These are phyloP conservation scores for Manis crassicaudata DNA, from an alignment of 2,797 vertebrate species.

Conservation along the genomic window DNA sequence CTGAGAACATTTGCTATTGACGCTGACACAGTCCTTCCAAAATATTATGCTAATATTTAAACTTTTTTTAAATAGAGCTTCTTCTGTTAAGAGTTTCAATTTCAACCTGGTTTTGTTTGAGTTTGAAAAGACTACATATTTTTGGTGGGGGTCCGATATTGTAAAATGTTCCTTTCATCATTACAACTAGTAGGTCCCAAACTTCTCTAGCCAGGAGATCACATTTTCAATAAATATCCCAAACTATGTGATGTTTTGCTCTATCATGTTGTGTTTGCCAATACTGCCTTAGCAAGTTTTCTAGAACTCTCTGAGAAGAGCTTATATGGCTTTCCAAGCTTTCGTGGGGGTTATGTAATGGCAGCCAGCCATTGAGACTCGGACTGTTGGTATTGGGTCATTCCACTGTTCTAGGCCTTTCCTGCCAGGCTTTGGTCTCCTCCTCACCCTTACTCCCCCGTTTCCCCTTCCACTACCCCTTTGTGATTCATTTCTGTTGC, in stretches of 20 bases:
- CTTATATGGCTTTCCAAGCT: background rate
- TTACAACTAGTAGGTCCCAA: background rate
- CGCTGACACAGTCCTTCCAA: background rate
- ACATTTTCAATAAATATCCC: background rate
- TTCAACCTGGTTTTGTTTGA: background rate
- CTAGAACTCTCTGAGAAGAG: background rate
- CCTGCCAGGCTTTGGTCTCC: background rate
- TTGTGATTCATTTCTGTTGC: background rate
- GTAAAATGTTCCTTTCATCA: background rate
- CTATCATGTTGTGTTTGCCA: background rate
- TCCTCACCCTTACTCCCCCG: background rate
- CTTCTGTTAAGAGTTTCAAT: background rate
- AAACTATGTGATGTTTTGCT: background rate
- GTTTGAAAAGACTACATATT: background rate
- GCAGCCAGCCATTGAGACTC: fast-evolving
- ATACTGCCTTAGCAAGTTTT: background rate
- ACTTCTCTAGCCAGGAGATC: background rate
- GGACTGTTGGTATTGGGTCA: background rate
- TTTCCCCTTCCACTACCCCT: background rate
- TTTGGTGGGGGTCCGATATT: background rate
- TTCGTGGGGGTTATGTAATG: background rate
- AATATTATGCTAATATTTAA: background rate
- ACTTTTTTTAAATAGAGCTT: background rate
- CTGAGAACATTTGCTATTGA: background rate
- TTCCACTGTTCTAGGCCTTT: background rate